These are phyloP conservation scores for Prosopocoilus inquinatus DNA, from an alignment of 2,888 invertebrate species.

Conservation along the genomic window DNA sequence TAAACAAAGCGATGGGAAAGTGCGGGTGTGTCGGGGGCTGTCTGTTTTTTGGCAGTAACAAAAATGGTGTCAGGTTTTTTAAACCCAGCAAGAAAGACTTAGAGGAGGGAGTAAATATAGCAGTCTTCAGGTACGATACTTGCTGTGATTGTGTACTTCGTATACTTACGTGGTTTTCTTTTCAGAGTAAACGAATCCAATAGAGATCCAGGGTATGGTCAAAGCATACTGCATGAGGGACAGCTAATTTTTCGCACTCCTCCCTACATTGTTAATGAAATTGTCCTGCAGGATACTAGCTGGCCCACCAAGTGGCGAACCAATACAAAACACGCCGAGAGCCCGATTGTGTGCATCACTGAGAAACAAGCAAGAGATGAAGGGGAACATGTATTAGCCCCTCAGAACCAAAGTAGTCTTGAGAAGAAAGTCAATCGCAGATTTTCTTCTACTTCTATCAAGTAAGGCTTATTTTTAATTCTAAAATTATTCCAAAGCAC, in stretches of 20 bases:
- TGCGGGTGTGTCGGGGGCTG: conserved; percentile 98
- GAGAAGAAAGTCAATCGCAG: conserved; percentile 53
- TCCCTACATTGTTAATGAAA: conserved; percentile 77
- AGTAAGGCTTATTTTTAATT: conserved; percentile 42
- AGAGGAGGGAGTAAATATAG: conserved; percentile 79
- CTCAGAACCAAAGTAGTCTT: conserved; percentile 31
- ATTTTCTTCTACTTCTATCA: conserved; percentile 63
- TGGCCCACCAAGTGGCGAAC: conserved; percentile 14
- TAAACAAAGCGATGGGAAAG: conserved; percentile 58
- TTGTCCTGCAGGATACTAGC: conserved; percentile 67
- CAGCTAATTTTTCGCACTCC: conserved; percentile 89
- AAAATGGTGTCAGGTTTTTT: conserved; percentile 85
- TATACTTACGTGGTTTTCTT: conserved; percentile 14
- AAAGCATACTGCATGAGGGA: conserved; percentile 85
- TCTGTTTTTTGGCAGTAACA: conserved; percentile 89
- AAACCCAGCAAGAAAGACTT: conserved; percentile 79
- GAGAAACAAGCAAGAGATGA: conserved; percentile 22
- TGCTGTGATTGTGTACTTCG: neutral
- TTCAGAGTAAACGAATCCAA: conserved; percentile 69
- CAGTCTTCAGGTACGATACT: conserved; percentile 62
- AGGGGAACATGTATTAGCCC: conserved; percentile 43
- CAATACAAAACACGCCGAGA: conserved; percentile 30
- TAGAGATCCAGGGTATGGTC: conserved; percentile 89
- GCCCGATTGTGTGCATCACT: conserved; percentile 20
- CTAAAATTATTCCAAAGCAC: neutral